These are phyloP conservation scores for Lutjanus erythropterus DNA, from an alignment of 2,113 vertebrate species.

Conservation along the genomic window DNA sequence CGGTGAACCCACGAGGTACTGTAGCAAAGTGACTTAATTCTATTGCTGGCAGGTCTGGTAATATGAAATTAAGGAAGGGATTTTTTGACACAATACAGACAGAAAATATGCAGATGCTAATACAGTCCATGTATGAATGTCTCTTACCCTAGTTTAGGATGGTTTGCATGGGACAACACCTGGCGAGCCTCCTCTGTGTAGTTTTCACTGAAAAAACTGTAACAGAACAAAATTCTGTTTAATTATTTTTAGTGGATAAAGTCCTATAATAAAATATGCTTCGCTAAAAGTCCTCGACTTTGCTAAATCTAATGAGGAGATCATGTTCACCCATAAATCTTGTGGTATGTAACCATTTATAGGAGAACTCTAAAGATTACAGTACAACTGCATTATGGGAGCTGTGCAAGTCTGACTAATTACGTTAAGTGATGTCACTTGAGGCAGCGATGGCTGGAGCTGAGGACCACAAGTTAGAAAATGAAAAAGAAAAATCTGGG, in stretches of 20 bases:
- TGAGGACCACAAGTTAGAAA: not conserved
- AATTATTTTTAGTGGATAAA: not conserved
- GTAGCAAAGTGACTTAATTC: not conserved
- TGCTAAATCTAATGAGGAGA: not conserved
- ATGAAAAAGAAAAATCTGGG: not conserved
- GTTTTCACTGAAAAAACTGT: conserved; percentile 95
- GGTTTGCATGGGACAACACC: conserved; percentile 92
- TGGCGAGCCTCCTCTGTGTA: conserved; percentile 90
- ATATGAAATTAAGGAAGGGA: not conserved
- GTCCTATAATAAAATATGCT: too few relatives aligned
- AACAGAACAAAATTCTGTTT: conserved; percentile 12
- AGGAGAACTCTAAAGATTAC: too few relatives aligned
- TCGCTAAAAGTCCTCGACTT: too few relatives aligned
- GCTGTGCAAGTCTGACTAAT: not conserved
- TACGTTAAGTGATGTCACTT: not conserved
- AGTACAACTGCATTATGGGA: not conserved
- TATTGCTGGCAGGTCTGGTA: not conserved
- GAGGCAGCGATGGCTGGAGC: not conserved
- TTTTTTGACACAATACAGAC: not conserved
- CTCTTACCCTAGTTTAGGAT: conserved; percentile 94
- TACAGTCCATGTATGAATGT: not conserved
- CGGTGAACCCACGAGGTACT: not conserved
- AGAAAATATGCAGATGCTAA: not conserved
- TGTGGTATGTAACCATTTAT: not conserved
- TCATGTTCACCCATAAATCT: not conserved